A percentile compares a stretch with the other conserved stretches of the same genome.
phyloP scores from a whole-genome alignment of 1,140 invertebrate species.

The Sitodiplosis mosellana region DNA sequence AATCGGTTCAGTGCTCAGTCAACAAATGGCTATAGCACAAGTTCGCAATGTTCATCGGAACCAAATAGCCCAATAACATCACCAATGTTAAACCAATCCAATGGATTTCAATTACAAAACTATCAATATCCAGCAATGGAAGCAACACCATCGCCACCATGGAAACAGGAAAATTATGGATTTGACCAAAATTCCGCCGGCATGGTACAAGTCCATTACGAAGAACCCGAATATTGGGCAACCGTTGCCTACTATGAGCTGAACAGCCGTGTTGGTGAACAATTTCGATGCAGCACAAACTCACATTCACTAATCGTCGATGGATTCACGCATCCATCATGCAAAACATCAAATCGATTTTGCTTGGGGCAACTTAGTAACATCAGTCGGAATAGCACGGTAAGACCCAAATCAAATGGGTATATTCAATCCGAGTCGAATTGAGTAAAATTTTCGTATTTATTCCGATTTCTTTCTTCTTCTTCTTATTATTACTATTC shows the following conservation, averaged over 20 bases:
- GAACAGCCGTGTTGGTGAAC: slow-evolving; percentile 87
- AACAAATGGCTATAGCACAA: too few species aligned
- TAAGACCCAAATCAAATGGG: too few species aligned
- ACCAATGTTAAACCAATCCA: slow-evolving; percentile 37
- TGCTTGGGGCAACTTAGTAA: slow-evolving; percentile 92
- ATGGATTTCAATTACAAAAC: slow-evolving; percentile 91
- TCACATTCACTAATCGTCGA: slow-evolving; percentile 83
- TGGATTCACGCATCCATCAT: slow-evolving; percentile 91
- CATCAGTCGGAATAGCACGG: slow-evolving; percentile 88
- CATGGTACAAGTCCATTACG: slow-evolving; percentile 43
- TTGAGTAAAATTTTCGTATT: too few species aligned
- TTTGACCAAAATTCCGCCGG: slow-evolving; percentile 31
- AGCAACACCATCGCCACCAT: slow-evolving; percentile 68
- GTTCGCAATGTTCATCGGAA: too few species aligned
- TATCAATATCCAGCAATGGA: slow-evolving; percentile 64
- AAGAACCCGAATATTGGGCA: slow-evolving; percentile 55
- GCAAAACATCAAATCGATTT: slow-evolving; percentile 72
- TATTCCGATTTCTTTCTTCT: too few species aligned
- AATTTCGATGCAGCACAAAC: slow-evolving; percentile 60
- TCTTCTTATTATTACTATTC: too few species aligned
- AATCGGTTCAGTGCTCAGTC: too few species aligned
- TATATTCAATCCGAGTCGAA: too few species aligned
- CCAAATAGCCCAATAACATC: too few species aligned
- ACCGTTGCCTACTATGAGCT: slow-evolving; percentile 86
- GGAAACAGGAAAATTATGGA: slow-evolving; percentile 62